Evolutionary conservation across 2,797 vertebrate genomes (phyloP).

Genomic region (Liparis tanakae): DNA sequence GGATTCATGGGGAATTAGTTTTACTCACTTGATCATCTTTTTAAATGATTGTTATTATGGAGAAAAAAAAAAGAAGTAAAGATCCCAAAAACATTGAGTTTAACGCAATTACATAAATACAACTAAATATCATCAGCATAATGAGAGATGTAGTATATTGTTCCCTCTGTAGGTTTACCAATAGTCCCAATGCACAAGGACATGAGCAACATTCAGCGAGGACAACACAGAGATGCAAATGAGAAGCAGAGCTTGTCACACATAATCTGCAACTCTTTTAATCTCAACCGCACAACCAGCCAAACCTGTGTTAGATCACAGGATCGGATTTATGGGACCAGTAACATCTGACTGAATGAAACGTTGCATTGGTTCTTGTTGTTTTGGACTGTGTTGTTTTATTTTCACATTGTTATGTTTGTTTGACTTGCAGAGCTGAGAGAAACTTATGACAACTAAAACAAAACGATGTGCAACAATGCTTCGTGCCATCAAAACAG

Average conservation of each 20-base stretch:
- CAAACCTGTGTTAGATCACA: neutral
- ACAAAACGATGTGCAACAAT: slow-evolving; percentile 5
- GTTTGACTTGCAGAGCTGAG: neutral
- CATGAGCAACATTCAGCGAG: neutral
- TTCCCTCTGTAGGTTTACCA: neutral
- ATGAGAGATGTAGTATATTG: neutral
- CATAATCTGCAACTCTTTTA: neutral
- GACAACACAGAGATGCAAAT: too few relatives aligned
- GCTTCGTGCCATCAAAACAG: neutral
- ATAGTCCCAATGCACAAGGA: neutral
- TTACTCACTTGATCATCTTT: neutral
- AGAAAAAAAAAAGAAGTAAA: too few relatives aligned
- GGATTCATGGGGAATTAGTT: neutral
- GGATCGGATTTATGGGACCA: neutral
- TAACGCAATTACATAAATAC: neutral
- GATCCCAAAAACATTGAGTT: neutral
- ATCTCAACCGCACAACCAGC: neutral
- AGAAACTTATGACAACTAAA: slow-evolving; percentile 16
- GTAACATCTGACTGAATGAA: slow-evolving; percentile 5
- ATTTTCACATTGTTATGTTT: neutral
- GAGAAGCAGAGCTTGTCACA: too few relatives aligned
- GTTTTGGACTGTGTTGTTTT: neutral
- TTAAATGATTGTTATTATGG: neutral
- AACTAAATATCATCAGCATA: slow-evolving; percentile 30
- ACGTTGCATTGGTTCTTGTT: neutral